phyloP scores from a whole-genome alignment of 2,888 invertebrate genomes.

The Escarpia spicata region DNA sequence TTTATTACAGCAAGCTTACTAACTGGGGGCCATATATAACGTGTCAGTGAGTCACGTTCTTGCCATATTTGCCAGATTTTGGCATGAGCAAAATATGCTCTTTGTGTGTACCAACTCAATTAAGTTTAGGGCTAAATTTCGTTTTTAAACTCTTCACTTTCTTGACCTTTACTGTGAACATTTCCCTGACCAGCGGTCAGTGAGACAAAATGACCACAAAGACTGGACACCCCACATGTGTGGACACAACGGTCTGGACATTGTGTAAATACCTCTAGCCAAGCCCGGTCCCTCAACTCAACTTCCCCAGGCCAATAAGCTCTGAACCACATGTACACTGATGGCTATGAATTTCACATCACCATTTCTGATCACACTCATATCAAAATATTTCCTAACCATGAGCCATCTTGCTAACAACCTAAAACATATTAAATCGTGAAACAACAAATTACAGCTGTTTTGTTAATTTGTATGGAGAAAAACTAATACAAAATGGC shows the following conservation, averaged over 20 bases:
- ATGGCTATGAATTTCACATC: constrained; percentile 1
- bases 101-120: background rate
- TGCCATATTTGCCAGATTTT: background rate
- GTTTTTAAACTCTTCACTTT: background rate
- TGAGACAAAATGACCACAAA: background rate
- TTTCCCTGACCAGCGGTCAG: background rate
- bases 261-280: background rate
- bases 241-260: background rate
- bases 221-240: background rate
- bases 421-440: no score
- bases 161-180: background rate
- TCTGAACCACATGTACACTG: background rate
- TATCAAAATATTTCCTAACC: no score
- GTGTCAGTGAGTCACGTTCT: background rate
- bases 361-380: background rate
- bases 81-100: background rate
- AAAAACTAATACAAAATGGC: no score
- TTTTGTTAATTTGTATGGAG: no score
- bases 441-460: no score
- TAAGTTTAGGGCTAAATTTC: background rate
- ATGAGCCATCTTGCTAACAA: no score
- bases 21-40: background rate
- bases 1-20: background rate
- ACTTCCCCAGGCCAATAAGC: background rate
- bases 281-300: background rate